These are phyloP conservation scores for Morphnarchus princeps DNA, from an alignment of 2,113 vertebrate genomes.

Conservation along the genomic window DNA sequence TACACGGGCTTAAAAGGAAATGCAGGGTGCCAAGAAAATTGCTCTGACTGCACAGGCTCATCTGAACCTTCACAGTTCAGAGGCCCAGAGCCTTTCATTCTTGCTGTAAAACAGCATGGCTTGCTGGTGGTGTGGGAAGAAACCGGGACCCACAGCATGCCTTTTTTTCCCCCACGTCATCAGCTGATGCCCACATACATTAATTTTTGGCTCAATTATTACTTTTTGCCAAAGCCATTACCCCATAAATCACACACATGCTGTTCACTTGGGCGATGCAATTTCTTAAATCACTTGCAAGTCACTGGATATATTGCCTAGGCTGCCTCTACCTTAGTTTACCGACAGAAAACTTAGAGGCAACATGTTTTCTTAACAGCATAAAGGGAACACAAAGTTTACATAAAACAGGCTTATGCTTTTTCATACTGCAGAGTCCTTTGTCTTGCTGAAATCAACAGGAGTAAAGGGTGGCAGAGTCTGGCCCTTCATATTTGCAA, in stretches of 20 bases:
- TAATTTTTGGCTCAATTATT: not conserved
- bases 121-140: not conserved
- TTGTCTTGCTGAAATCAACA: not conserved
- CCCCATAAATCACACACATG: not conserved
- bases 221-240: not conserved
- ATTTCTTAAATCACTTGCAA: not conserved
- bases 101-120: not conserved
- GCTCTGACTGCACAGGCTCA: not conserved
- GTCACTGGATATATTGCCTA: not conserved
- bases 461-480: not conserved
- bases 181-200: not conserved
- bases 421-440: not conserved
- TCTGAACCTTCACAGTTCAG: not conserved
- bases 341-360: not conserved
- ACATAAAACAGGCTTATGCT: not conserved
- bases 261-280: not conserved
- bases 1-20: not conserved
- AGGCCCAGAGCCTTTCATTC: not conserved
- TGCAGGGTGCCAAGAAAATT: not conserved
- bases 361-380: not conserved
- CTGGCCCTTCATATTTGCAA: not conserved
- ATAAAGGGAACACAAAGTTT: not conserved
- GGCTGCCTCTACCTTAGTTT: not conserved
- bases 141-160: not conserved
- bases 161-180: rapidly evolving